phyloP scores from a whole-genome alignment of 2,888 invertebrate genomes.

The Eurytoma adleriae region DNA sequence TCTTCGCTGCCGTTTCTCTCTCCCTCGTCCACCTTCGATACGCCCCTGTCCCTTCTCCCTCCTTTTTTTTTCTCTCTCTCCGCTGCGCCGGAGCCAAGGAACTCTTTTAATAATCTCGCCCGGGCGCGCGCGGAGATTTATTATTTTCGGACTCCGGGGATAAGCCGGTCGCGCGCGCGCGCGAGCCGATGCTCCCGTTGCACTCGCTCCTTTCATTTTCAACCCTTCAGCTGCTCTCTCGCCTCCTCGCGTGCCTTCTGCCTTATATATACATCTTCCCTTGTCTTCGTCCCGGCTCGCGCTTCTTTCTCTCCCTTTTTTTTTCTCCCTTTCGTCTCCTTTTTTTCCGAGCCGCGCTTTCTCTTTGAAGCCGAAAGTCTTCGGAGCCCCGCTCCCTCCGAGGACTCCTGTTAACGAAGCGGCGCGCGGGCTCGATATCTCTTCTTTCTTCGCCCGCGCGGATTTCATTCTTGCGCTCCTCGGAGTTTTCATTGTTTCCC shows the following conservation, averaged over 20 bases:
- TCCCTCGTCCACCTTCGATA: constrained; percentile 55
- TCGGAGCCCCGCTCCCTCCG: constrained; percentile 27
- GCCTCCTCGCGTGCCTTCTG: constrained; percentile 38
- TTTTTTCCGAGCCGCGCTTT: constrained; percentile 16
- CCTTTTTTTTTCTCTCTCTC: constrained; percentile 39
- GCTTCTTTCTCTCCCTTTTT: constrained; percentile 6
- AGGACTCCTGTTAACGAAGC: constrained; percentile 54
- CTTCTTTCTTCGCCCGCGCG: constrained; percentile 26
- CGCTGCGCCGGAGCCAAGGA: constrained; percentile 57
- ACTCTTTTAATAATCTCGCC: constrained; percentile 75
- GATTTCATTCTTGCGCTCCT: constrained; percentile 49
- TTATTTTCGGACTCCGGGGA: constrained; percentile 74
- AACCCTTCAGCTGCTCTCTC: constrained; percentile 52
- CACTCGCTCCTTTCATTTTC: constrained; percentile 46
- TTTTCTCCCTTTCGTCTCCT: neutral
- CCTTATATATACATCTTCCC: constrained; percentile 13
- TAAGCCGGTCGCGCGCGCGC: constrained; percentile 62
- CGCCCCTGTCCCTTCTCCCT: constrained; percentile 11
- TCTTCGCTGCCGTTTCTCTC: constrained; percentile 65
- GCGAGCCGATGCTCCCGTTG: constrained; percentile 65
- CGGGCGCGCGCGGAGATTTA: constrained; percentile 73
- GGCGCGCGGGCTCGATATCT: constrained; percentile 1
- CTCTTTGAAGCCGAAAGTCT: constrained; percentile 48
- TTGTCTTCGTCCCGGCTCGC: constrained; percentile 10
- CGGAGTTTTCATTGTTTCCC: constrained; percentile 44